phyloP scores from a whole-genome alignment of 2,797 vertebrate genomes.

The Hoplostethus atlanticus region DNA sequence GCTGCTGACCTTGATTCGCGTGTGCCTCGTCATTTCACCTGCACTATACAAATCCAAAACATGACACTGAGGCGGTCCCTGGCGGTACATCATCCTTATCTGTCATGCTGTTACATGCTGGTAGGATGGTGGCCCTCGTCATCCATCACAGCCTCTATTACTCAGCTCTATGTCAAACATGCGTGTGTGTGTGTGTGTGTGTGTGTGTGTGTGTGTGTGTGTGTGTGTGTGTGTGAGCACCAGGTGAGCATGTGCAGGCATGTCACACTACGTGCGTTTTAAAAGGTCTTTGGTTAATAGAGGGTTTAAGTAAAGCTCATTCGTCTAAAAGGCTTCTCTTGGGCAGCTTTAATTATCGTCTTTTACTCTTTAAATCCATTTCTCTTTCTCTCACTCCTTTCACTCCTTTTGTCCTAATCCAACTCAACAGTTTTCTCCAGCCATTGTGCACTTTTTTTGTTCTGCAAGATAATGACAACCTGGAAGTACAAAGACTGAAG shows the following conservation, averaged over 20 bases:
- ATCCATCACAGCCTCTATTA: conserved; percentile 58
- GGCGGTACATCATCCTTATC: conserved; percentile 66
- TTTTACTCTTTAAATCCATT: conserved; percentile 41
- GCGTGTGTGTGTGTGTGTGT: not conserved
- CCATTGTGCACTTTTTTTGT: conserved; percentile 8
- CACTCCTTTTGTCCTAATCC: conserved; percentile 20
- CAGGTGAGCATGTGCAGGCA: not conserved
- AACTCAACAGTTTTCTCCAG: conserved; percentile 25
- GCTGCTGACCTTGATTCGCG: conserved; percentile 40
- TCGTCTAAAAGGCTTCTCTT: conserved; percentile 25
- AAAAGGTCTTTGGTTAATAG: conserved; percentile 3
- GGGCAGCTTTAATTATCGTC: conserved; percentile 36
- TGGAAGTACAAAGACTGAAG: not conserved
- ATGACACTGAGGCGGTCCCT: conserved; percentile 45
- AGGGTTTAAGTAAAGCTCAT: conserved; percentile 24
- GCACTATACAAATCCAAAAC: conserved; percentile 53
- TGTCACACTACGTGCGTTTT: conserved; percentile 4
- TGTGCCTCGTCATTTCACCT: conserved; percentile 39
- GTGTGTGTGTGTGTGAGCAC: not conserved
- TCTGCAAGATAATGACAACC: not conserved
- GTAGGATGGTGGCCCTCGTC: conserved; percentile 39
- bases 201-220: not conserved
- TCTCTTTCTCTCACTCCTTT: conserved; percentile 29
- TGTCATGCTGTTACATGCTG: conserved; percentile 49
- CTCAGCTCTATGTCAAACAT: conserved; percentile 19